These are phyloP conservation scores for Standfussiana lucernea DNA, from an alignment of 2,888 invertebrate genomes.

Conservation along the genomic window DNA sequence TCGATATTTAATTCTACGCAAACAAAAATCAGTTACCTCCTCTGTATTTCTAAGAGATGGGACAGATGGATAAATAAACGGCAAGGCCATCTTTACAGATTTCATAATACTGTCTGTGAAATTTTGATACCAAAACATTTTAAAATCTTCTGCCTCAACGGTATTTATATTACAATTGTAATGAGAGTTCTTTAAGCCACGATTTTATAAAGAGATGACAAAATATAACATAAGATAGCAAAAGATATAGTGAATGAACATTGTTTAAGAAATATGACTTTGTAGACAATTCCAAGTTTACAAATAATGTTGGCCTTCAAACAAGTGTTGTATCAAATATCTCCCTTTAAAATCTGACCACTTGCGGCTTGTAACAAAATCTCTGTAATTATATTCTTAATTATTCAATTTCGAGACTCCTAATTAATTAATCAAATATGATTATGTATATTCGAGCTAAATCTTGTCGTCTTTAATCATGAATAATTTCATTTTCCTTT, in stretches of 20 bases:
- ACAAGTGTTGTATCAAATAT: conserved; percentile 42
- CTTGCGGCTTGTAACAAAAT: conserved; percentile 55
- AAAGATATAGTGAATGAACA: background rate
- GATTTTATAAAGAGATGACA: background rate
- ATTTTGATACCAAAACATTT: background rate
- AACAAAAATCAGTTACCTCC: background rate
- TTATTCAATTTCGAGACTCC: conserved; percentile 53
- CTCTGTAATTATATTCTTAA: conserved; percentile 53
- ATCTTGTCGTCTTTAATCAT: conserved; percentile 43
- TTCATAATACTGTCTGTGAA: background rate
- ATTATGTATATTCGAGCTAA: conserved; percentile 51
- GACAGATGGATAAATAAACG: background rate
- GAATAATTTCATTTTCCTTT: conserved; percentile 14
- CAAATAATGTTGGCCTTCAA: conserved; percentile 11
- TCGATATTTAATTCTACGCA: background rate
- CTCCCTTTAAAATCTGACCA: conserved; percentile 31
- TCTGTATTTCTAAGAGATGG: background rate
- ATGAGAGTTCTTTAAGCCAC: background rate
- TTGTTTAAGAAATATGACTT: background rate
- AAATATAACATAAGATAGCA: too few species aligned
- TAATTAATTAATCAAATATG: conserved; percentile 56
- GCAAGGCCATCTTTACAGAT: background rate
- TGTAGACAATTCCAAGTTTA: background rate
- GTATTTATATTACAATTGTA: background rate
- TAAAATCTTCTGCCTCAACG: too few species aligned